Evolutionary conservation across 2,113 vertebrate species (phyloP), one percentile per base, ranked within the genome.

Genomic region (Gambusia holbrooki): DNA sequence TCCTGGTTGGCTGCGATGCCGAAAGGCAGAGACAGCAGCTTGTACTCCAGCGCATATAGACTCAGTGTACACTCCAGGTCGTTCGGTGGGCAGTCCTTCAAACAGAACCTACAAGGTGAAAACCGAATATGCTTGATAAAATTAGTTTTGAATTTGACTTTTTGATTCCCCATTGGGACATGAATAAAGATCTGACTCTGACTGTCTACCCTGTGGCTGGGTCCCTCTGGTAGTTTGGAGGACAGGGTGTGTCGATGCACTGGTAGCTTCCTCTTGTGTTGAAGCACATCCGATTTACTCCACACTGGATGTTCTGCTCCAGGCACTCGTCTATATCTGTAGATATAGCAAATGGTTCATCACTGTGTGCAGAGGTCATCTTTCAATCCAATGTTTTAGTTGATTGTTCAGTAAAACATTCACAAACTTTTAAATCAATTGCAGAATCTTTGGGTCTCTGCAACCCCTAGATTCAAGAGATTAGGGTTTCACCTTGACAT

Each of bases 1-100:
- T 99, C 98, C 93, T 99, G 98, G 88, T 97, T 97, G 25, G 96
- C 96, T 0, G 96, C 95, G 14, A 99, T 99, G 85, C 98, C 98
- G 0, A 96, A 98, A 4, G 98, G 98, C 58, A 99, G 96, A 1
- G 98, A 97, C 60, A 99, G 94, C 60, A 99, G 93, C 86, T 99
- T 99, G 93, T 99, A 99, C 83, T 99, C 97, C 93, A 99, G 92
- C 1, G 97, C 96, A 1, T 97, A 99, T 0, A 96, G 96, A 80
- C 97, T 99, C 75, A 95, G 94, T 1, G 97, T 93, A 30, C 98
- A 99, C 82, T 98, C 97, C 92, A 99, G 67, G 82, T 98, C 96
- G 0, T 98, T 99, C 64, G 95, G 94, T 0, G 95, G 96, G 70
- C 98, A 99, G 88, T 94, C 97, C 87, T 97, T 99, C 83, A 99